These are phyloP conservation scores for Petrolisthes manimaculis DNA, from an alignment of 2,888 invertebrate genomes.

Conservation along the genomic window DNA sequence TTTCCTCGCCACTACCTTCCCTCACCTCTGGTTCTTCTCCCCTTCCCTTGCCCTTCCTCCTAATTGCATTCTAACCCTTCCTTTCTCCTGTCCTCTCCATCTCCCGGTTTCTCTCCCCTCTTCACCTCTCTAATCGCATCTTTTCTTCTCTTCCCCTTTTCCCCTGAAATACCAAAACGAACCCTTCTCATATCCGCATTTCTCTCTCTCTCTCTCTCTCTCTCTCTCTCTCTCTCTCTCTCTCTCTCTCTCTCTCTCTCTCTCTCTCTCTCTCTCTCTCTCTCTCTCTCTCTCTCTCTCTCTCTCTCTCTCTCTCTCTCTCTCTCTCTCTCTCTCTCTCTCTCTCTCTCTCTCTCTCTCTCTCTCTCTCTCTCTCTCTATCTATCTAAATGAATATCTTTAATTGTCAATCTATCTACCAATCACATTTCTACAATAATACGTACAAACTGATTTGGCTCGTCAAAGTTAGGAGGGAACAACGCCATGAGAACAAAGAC, in stretches of 20 bases:
- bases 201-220: conserved; percentile 33
- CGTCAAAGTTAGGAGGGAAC: too few relatives aligned
- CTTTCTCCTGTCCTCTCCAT: not conserved
- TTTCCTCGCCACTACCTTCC: too few relatives aligned
- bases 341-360: not conserved
- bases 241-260: conserved; percentile 23
- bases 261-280: conserved; percentile 6
- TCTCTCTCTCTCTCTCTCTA: not conserved
- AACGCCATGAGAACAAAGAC: too few relatives aligned
- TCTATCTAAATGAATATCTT: not conserved
- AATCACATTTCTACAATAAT: not conserved
- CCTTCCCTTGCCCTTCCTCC: conserved; percentile 11
- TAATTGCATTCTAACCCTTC: conserved; percentile 18
- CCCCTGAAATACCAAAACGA: not conserved
- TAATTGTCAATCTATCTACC: not conserved
- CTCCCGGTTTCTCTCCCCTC: conserved; percentile 8
- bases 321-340: conserved; percentile 13
- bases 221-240: conserved; percentile 33
- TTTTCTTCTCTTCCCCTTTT: conserved; percentile 15
- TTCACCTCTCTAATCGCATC: conserved; percentile 16
- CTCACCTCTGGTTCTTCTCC: conserved; percentile 12
- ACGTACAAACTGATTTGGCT: too few relatives aligned
- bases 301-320: not conserved
- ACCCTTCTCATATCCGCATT: not conserved
- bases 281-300: not conserved